Evolutionary conservation across 2,797 vertebrate genomes (phyloP), one percentile per base, ranked within the genome.

Genomic region (Prunella strophiata): DNA sequence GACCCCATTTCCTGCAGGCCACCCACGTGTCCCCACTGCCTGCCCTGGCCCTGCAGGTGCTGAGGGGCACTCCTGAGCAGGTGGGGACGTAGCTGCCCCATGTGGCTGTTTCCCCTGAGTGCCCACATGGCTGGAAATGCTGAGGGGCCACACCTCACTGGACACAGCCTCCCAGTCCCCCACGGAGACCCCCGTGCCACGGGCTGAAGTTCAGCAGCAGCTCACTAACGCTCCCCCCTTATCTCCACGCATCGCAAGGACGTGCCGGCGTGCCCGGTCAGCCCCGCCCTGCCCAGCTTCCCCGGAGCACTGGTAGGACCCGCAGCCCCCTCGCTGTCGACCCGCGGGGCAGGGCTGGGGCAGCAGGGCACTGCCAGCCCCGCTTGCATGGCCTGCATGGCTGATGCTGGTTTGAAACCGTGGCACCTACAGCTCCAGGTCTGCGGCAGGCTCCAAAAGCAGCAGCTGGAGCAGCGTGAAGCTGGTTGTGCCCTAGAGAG

Each of bases 241-340:
- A 78, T 94, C 73, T 91, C 80, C 83, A 78, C 3, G 79, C 89
- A 8, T 75, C 27, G 0, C 82, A 81, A 96, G 96, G 96, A 96
- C 3, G 73, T 78, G 70, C 91, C 94, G 1, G 79, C 40, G 36
- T 93, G 94, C 76, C 91, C 95, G 6, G 93, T 75, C 54, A 96
- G 95, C 91, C 93, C 95, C 2, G 3, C 91, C 72, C 88, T 94
- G 14, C 94, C 95, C 85, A 94, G 88, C 91, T 96, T 95, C 85
- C 89, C 96, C 0, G 93, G 94, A 96, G 91, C 68, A 2, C 96
- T 95, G 96, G 95, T 96, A 96, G 95, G 94, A 96, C 58, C 17
- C 0, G 77, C 80, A 57, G 88, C 38, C 11, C 2, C 51, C 59
- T 58, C 2, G 5, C 61, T n/a, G n/a, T 61, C 47, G 2, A 0